Percentiles rank a stretch among this genome's conserved stretches.
Conservation (phyloP, 1,140 invertebrate genomes). For the Zophobas morio region DNA sequence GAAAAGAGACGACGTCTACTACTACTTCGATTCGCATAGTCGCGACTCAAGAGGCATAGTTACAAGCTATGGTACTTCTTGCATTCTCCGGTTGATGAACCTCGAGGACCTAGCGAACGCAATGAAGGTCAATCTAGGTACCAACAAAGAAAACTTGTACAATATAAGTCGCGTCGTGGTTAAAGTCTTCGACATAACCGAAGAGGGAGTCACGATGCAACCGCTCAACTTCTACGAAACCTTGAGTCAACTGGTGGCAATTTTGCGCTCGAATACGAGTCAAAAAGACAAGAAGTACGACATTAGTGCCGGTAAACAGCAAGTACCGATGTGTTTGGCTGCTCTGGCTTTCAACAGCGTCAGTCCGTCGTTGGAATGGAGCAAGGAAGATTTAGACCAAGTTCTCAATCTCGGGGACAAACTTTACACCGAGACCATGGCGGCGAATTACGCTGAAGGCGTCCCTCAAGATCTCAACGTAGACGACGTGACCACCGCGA, state of each 20-base stretch:
- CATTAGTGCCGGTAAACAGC: constrained; percentile 61
- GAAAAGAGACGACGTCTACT: constrained; percentile 64
- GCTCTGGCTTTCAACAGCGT: constrained; percentile 61
- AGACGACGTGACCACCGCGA: constrained; percentile 58
- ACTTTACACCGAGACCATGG: constrained; percentile 50
- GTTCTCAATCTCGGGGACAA: constrained; percentile 57
- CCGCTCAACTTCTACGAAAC: constrained; percentile 60
- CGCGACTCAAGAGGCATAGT: constrained; percentile 66
- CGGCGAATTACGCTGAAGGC: constrained; percentile 27
- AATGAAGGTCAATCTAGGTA: constrained; percentile 50
- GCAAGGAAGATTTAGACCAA: constrained; percentile 58
- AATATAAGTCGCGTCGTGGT: constrained; percentile 55
- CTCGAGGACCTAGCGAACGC: constrained; percentile 47
- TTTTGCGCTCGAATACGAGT: constrained; percentile 56
- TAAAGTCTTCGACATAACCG: constrained; percentile 47
- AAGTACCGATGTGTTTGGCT: constrained; percentile 61
- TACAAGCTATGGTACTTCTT: constrained; percentile 52
- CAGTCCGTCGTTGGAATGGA: constrained; percentile 59
- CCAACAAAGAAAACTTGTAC: constrained; percentile 47
- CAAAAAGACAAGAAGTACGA: constrained; percentile 57
- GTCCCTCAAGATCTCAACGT: constrained; percentile 39
- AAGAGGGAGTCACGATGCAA: constrained; percentile 53
- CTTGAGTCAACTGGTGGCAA: constrained; percentile 56
- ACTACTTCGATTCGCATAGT: constrained; percentile 69
- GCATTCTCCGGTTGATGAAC: constrained; percentile 42